Base-by-base conservation (phyloP, 2,113 vertebrate genomes). In the Ameiurus melas region DNA sequence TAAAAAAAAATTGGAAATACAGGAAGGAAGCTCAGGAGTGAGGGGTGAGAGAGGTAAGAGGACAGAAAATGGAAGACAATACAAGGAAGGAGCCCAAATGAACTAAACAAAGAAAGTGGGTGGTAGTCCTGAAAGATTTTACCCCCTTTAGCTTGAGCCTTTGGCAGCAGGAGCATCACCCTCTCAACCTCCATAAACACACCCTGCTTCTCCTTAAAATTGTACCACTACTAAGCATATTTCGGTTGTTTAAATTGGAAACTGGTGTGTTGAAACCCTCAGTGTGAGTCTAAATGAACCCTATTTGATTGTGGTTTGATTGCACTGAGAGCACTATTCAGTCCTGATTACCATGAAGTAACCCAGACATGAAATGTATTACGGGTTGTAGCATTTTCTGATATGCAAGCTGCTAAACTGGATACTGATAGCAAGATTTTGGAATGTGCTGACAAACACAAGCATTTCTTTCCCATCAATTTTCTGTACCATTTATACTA, bases 1-100 rank as follows among this genome's bases (percentile, higher is more conserved):
- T 17, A 27, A 47, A 75, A 60, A 55, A 58, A 36, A 82, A 71
- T 27, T 60, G 68, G 58, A 88, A 87, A 75, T 30, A 89, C 68
- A 81, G 88, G 83, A 90, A 87, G 88, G 88, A 87, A 93, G 92
- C 88, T 75, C 60, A 83, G 70, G 85, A 85, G 80, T 84, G 90
- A 86, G 81, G 57, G 43, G 33, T 88, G 89, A 53, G 77, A 82
- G 87, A 88, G 91, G 89, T 83, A 86, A 80, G 83, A 78, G 86
- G 86, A 91, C 75, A 86, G 51, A 60, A 86, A 84, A 88, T 85
- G 88, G 71, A 39, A 58, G 43, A 20, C 64, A 84, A 89, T 89
- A 88, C 62, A 82, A 90, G 86, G 85, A 86, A 88, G 85, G 47
- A 83, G 83, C 78, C 51, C 43, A 78, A 88, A 82, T 58, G 62